Base-by-base conservation (phyloP, 1,140 invertebrate genomes). In the Aphelenchoides avenae region DNA sequence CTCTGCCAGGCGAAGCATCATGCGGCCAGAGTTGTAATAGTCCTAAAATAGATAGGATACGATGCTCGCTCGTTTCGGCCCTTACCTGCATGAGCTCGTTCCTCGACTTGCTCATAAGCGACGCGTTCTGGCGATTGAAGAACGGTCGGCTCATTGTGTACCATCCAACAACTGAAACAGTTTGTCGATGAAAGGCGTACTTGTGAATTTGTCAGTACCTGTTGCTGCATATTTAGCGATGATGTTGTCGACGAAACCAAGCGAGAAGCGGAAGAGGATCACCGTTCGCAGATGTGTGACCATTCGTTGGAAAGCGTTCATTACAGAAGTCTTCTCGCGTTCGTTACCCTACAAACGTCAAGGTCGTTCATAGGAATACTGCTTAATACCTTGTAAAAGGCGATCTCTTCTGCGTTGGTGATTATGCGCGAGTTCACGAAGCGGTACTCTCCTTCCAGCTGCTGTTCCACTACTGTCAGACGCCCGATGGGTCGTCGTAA, bases 381-480 rank as follows among this genome's bases (percentile, higher is more conserved):
- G 9, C 9, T 6, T 18, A 52, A 1, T 34, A 60, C 71, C 80
- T 91, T 84, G 78, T 96, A 97, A 79, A 97, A 98, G 2, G 93
- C 92, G 57, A 97, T 85, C 81, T 98, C 94, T 80, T 98, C 94
- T 18, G 91, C 90, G 79, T 97, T 95, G 0, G 90, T 91, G 39
- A 97, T 97, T 3, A 98, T 80, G 27, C 94, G 82, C 5, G 91
- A 91, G 79, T 97, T 93, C 20, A 97, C 89, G 74, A 90, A 94
- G 74, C 94, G 84, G 78, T 91, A 94, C 83, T 98, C 92, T 57
- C 93, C 94, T 81, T 98, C 94, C 7, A 96, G 79, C 78, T 89
- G 88, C 79, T 97, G 93, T 76, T 98, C 93, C 65, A 85, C 84
- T 0, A 92, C 87, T 0, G 92, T 97, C 80, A 97, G 83, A 39